Evolutionary conservation across 2,797 vertebrate genomes (phyloP).

Genomic region (Rhinella marina): DNA sequence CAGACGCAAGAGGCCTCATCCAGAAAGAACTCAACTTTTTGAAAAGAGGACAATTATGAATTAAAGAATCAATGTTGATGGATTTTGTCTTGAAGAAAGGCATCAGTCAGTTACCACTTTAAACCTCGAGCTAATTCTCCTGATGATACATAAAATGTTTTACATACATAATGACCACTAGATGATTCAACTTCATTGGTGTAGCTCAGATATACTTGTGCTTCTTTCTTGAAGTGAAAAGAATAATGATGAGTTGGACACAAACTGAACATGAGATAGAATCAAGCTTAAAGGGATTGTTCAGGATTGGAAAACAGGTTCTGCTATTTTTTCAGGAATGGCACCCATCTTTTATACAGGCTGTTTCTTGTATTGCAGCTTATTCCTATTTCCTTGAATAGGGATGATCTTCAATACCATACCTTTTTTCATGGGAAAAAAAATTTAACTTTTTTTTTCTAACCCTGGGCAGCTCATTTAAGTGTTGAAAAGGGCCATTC

Average conservation of each 20-base stretch:
- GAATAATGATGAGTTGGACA: background rate
- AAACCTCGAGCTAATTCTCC: constrained; percentile 4
- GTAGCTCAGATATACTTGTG: background rate
- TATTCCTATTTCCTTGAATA: background rate
- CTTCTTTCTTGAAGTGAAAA: background rate
- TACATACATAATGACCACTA: background rate
- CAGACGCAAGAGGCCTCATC: constrained; percentile 39
- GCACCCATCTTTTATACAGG: background rate
- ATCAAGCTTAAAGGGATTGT: background rate
- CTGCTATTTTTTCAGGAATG: background rate
- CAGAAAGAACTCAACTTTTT: constrained; percentile 40
- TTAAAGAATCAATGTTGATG: constrained; percentile 40
- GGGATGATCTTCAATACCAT: background rate
- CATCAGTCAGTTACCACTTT: constrained; percentile 36
- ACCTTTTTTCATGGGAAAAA: background rate
- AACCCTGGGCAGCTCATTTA: background rate
- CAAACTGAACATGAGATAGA: background rate
- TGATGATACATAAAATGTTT: background rate
- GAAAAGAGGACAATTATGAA: constrained; percentile 52
- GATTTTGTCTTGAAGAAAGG: constrained; percentile 24
- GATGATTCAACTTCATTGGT: background rate
- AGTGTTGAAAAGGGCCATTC: background rate
- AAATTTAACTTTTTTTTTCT: background rate
- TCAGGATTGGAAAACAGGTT: background rate
- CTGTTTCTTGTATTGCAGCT: background rate